Conservation (phyloP, 2,113 vertebrate species). For the Panthera leo region DNA sequence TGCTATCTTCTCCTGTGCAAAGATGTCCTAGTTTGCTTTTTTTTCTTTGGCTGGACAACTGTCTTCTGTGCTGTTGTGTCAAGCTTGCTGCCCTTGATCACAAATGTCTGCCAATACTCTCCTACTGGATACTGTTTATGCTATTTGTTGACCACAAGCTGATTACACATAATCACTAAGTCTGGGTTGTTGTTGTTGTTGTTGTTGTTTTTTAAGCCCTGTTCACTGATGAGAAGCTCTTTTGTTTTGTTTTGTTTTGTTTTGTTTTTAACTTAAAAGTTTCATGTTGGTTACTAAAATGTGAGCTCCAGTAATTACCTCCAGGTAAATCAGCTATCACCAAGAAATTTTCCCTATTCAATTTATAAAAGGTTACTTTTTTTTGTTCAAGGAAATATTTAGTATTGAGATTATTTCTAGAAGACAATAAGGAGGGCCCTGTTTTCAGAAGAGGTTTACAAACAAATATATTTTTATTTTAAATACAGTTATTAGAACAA, state of each 20-base stretch:
- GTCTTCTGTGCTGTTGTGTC: not conserved
- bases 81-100: not conserved
- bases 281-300: not conserved
- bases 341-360: not conserved
- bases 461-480: not conserved
- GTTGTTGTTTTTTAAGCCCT: not conserved
- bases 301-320: not conserved
- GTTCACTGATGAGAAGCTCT: not conserved
- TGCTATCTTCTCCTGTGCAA: not conserved
- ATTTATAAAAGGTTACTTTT: not conserved
- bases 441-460: constrained; percentile 22
- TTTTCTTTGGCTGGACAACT: not conserved
- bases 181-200: not conserved
- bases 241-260: not conserved
- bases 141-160: not conserved
- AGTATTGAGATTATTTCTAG: not conserved
- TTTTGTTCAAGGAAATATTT: not conserved
- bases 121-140: not conserved
- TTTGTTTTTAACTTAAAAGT: not conserved
- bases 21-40: not conserved
- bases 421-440: not conserved
- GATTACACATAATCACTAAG: not conserved
- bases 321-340: not conserved
- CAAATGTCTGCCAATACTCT: not conserved
- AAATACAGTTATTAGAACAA: constrained; percentile 9